A percentile compares a stretch with the other conserved stretches of the same genome.
Conservation (phyloP, 2,888 invertebrate species). For the Venusia cambrica region DNA sequence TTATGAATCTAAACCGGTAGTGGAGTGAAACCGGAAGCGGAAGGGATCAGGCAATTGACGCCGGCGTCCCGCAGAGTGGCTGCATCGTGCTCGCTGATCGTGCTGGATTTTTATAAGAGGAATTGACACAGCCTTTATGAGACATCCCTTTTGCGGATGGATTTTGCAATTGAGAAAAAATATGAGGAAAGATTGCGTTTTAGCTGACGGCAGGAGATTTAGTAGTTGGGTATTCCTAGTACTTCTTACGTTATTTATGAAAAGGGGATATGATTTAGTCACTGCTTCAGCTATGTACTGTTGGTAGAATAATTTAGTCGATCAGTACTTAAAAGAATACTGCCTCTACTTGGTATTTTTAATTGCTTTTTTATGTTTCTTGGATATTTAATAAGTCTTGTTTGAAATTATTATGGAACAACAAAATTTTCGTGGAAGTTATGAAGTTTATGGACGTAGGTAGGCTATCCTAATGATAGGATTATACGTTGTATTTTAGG, state of each 20-base stretch:
- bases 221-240: slow-evolving; percentile 18
- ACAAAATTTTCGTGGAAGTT: too few species aligned
- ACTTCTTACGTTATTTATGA: slow-evolving; percentile 9
- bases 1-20: slow-evolving; percentile 61
- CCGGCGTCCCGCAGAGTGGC: slow-evolving; percentile 57
- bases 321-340: too few species aligned
- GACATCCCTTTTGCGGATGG: slow-evolving; percentile 28
- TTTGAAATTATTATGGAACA: too few species aligned
- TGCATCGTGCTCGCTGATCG: slow-evolving; percentile 44
- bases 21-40: slow-evolving; percentile 64
- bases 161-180: slow-evolving; percentile 28
- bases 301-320: too few species aligned
- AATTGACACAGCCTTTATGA: slow-evolving; percentile 45
- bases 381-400: too few species aligned
- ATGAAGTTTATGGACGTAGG: too few species aligned
- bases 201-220: slow-evolving; percentile 19
- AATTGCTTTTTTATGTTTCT: too few species aligned
- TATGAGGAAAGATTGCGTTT: slow-evolving; percentile 14
- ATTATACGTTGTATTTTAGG: too few species aligned
- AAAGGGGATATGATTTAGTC: slow-evolving; percentile 3
- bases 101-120: slow-evolving; percentile 42
- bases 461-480: too few species aligned
- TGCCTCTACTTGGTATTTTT: too few species aligned
- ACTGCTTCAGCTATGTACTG: too few species aligned
- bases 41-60: slow-evolving; percentile 73